These are phyloP conservation scores for Cochlearius cochlearius DNA, from an alignment of 2,113 vertebrate species.

Conservation along the genomic window DNA sequence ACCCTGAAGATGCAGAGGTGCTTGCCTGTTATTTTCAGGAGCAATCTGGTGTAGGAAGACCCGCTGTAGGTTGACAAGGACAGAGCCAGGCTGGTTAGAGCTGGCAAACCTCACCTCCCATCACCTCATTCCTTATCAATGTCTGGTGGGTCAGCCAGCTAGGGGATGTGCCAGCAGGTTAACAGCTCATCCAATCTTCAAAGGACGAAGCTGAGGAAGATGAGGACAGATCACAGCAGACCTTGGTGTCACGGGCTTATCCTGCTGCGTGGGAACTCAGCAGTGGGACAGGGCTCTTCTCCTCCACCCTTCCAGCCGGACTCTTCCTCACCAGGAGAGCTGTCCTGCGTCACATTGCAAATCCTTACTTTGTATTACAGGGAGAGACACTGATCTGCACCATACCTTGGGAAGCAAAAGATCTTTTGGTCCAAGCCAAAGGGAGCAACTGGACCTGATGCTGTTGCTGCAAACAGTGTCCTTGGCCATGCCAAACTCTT, in stretches of 20 bases:
- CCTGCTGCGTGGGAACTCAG: not conserved
- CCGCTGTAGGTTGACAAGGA: not conserved
- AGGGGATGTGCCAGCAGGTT: not conserved
- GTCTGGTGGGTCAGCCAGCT: not conserved
- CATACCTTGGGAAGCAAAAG: not conserved
- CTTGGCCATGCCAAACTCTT: not conserved
- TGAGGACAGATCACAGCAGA: not conserved
- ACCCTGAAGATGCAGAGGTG: not conserved
- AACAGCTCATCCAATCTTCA: not conserved
- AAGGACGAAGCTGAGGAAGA: not conserved
- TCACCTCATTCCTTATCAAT: not conserved
- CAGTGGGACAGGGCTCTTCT: not conserved
- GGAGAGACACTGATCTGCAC: not conserved
- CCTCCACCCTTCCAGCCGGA: not conserved
- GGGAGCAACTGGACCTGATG: not conserved
- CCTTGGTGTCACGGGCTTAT: not conserved
- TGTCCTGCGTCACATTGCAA: not conserved
- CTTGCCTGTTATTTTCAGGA: not conserved
- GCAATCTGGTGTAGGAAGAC: not conserved
- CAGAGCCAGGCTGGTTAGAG: not conserved
- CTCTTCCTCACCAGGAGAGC: not conserved
- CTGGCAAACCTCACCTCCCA: not conserved
- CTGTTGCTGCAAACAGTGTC: not conserved
- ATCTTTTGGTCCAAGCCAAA: not conserved
- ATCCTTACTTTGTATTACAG: not conserved